Evolutionary conservation across 2,888 invertebrate genomes (phyloP), one percentile per base, ranked within the genome.

Genomic region (Mythimna ferrago): DNA sequence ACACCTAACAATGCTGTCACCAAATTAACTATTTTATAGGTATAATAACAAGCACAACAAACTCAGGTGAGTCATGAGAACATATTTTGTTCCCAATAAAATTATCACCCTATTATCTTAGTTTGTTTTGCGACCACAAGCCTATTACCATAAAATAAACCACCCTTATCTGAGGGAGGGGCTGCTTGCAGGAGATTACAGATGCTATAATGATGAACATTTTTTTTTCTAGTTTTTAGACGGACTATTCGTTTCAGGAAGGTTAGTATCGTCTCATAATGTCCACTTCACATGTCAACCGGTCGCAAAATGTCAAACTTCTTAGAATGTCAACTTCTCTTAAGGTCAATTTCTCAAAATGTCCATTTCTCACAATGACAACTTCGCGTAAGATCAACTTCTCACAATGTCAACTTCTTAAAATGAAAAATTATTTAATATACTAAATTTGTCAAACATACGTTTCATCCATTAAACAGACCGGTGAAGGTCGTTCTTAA

Each of bases 131-230:
- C 66, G 66, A 53, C 71, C 62, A 65, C n/a, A 51, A 66, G 48
- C 53, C 62, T 65, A 81, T 84, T 72, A 69, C 60, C 73, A 84
- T 84, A 78, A 78, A 84, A 81, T 78, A 81, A 86, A 81, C 75
- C 71, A 64, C 60, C 56, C 63, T 69, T 81, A 78, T 78, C 69
- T 74, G 9, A 19, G 68, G 38, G 61, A 48, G 44, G 48, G 9
- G 41, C 41, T 71, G 56, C 44, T 32, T n/a, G 58, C 19, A 32
- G 19, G 21, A 82, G 62, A 79, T 79, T 32, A 54, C 35, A 63
- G 54, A 16, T 58, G 26, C n/a, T 53, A 38, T 61, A 57, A 61
- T 35, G 65, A 56, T 26, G 26, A 16, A 44, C 32, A 48, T 54
- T 62, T 54, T 48, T 38, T 61, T 53, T 32, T 61, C 11, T 56